Evolutionary conservation across 2,888 invertebrate genomes (phyloP).

Genomic region (Agelastica alni): DNA sequence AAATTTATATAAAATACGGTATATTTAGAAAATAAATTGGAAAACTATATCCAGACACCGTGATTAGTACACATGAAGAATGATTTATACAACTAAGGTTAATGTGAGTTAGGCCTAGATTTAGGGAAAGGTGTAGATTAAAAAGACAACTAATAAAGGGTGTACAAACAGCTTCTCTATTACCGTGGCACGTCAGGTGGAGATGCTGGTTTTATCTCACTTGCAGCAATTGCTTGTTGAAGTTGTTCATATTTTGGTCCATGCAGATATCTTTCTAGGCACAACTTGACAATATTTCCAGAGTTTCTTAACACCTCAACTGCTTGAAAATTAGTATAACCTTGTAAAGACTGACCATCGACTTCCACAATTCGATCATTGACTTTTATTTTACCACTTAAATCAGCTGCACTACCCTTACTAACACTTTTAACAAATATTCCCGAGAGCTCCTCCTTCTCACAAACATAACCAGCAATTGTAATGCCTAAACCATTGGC

Average conservation of each 20-base stretch:
- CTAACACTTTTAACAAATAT: slow-evolving; percentile 99
- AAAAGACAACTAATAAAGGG: slow-evolving; percentile 45
- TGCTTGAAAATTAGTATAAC: slow-evolving; percentile 96
- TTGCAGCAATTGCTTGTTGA: slow-evolving; percentile 84
- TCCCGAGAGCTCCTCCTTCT: slow-evolving; percentile 97
- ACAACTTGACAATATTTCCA: slow-evolving; percentile 85
- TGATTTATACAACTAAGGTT: slow-evolving; percentile 36
- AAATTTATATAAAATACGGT: slow-evolving; percentile 52
- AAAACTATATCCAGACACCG: slow-evolving; percentile 43
- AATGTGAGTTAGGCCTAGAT: slow-evolving; percentile 35
- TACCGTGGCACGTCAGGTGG: slow-evolving; percentile 63
- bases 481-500: slow-evolving; percentile 93
- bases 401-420: slow-evolving; percentile 92
- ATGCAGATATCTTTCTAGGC: slow-evolving; percentile 86
- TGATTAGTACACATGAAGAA: slow-evolving; percentile 43
- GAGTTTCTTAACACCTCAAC: slow-evolving; percentile 95
- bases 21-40: slow-evolving; percentile 40
- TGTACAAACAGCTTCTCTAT: slow-evolving; percentile 48
- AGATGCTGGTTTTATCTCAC: slow-evolving; percentile 69
- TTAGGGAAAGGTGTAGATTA: slow-evolving; percentile 36
- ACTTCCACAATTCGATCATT: slow-evolving; percentile 98
- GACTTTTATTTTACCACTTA: slow-evolving; percentile 90
- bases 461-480: slow-evolving; percentile 95
- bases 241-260: slow-evolving; percentile 89
- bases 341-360: slow-evolving; percentile 92